Percentiles rank a stretch among this genome's conserved stretches.
Evolutionary conservation across 2,888 invertebrate genomes (phyloP).

Genomic region (Danaus chrysippus): DNA sequence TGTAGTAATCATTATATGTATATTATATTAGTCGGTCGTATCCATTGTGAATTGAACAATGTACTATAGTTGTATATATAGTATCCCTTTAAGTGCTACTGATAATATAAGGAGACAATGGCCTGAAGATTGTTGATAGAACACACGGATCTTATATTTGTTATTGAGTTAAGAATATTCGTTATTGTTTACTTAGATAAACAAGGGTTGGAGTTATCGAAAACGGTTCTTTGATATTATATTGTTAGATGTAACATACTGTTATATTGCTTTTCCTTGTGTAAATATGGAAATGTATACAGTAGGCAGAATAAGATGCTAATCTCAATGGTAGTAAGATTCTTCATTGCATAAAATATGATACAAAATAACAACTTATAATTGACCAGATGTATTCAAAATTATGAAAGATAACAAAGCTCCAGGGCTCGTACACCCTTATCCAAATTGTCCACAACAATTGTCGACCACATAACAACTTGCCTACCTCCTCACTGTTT

Average conservation of each 20-base stretch:
- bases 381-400: slow-evolving; percentile 6
- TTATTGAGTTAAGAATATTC: slow-evolving; percentile 37
- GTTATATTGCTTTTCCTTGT: background rate
- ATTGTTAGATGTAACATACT: background rate
- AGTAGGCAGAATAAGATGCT: background rate
- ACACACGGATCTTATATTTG: slow-evolving; percentile 43
- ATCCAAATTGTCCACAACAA: slow-evolving; percentile 29
- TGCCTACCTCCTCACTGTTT: slow-evolving; percentile 26
- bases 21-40: too few relatives aligned
- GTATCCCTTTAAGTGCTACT: background rate
- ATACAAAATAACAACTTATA: background rate
- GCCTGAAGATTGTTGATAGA: slow-evolving; percentile 45
- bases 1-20: too few relatives aligned
- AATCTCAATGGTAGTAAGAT: slow-evolving; percentile 1
- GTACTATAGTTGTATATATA: background rate
- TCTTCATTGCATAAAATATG: background rate
- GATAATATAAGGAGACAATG: slow-evolving; percentile 37
- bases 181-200: slow-evolving; percentile 8
- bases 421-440: slow-evolving; percentile 23
- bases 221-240: slow-evolving; percentile 9
- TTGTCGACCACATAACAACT: slow-evolving; percentile 27
- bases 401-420: slow-evolving; percentile 14
- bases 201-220: background rate
- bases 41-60: background rate
- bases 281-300: background rate